Evolutionary conservation across 2,797 vertebrate species (phyloP), one percentile per base, ranked within the genome.

Genomic region (Sebastes vulpes): DNA sequence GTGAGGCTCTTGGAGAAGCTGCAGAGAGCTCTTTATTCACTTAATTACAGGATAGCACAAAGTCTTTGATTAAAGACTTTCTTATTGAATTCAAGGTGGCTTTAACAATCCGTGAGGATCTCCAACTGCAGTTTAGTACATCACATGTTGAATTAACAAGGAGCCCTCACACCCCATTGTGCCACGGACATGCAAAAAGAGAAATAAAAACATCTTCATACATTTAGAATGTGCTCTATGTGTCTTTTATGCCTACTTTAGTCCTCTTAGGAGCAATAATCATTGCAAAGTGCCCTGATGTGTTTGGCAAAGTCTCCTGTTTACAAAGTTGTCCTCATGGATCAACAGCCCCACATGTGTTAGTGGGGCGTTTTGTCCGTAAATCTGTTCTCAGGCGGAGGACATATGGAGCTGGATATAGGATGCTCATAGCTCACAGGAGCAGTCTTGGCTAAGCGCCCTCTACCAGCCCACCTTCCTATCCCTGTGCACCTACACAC

Each of bases 41-140:
- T 88, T 92, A 93, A 93, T 93, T 91, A 92, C 81, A 87, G 70
- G 69, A 82, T 91, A 75, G 81, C 81, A 80, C 65, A 65, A 81
- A 79, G 88, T 85, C 75, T 90, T 84, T 93, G 85, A 91, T 90
- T 92, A 88, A 88, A 89, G 71, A 84, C 83, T 82, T 87, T 91
- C 81, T 65, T 72, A 82, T 71, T 75, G 79, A 88, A 90, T 89
- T 69, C 42, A 61, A 53, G 69, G 21, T 48, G 65, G 57, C 73
- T 84, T 67, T 58, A 77, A 71, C 28, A 65, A 52, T 60, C 21
- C 32, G 54, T 20, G 7, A 18, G 52, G 38, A 58, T 77, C 61
- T 72, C 50, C 71, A 67, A 6, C 59, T 68, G 3, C 16, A 58
- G n/a, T 29, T 38, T 9, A 28, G 32, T 29, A 35, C 60, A 32